Percentiles rank a stretch among this genome's conserved stretches.
Conservation (phyloP, 2,113 vertebrate genomes). For the Trematomus loennbergii region DNA sequence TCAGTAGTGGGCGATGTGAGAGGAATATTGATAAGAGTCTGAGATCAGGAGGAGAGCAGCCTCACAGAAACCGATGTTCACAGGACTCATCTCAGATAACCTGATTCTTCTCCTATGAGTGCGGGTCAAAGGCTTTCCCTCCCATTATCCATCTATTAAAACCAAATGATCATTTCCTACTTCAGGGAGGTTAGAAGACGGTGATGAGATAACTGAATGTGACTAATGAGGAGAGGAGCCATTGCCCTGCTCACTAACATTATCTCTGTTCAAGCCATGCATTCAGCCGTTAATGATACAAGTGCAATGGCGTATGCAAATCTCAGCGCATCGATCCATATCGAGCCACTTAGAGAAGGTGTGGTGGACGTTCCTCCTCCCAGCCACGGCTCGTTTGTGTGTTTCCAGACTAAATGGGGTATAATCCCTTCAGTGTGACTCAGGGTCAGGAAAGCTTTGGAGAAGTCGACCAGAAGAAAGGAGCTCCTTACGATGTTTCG, state of each 20-base stretch:
- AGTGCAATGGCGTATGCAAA: neutral
- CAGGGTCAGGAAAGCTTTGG: too few species aligned
- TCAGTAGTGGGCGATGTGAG: slow-evolving; percentile 45
- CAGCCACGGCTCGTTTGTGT: too few species aligned
- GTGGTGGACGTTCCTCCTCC: too few species aligned
- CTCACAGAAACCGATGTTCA: neutral
- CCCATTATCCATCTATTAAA: neutral
- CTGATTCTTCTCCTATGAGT: neutral
- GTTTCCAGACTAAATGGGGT: too few species aligned
- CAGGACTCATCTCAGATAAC: neutral
- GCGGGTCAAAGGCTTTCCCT: neutral
- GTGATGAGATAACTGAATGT: neutral
- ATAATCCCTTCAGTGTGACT: too few species aligned
- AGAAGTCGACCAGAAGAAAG: too few species aligned
- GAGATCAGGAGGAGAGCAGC: slow-evolving; percentile 11
- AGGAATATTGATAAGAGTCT: slow-evolving; percentile 61
- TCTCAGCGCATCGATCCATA: neutral
- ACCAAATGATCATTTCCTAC: neutral
- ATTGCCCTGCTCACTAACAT: neutral
- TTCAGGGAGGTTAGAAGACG: neutral
- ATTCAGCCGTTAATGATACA: too few species aligned
- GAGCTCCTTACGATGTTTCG: too few species aligned
- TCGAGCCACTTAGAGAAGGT: neutral
- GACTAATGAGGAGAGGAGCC: neutral
- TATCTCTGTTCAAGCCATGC: too few species aligned